phyloP scores from a whole-genome alignment of 1,140 invertebrate genomes.

The Fopius arisanus region DNA sequence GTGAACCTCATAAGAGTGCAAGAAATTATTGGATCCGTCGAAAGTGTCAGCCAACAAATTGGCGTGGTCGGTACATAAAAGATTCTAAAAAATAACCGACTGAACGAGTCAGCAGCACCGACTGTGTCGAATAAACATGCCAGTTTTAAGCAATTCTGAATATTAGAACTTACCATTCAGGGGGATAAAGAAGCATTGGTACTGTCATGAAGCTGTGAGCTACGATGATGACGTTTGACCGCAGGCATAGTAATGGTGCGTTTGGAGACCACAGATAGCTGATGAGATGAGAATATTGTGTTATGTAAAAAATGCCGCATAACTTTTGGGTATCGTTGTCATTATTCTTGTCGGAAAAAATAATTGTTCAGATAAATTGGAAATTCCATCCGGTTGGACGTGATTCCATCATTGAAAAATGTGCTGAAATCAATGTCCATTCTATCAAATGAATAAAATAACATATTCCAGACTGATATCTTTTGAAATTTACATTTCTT shows the following conservation, averaged over 20 bases:
- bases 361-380: too few species aligned
- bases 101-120: slow-evolving; percentile 47
- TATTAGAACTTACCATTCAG: slow-evolving; percentile 55
- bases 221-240: slow-evolving; percentile 61
- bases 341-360: too few species aligned
- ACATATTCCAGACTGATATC: too few species aligned
- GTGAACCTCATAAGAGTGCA: neutral
- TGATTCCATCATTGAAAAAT: too few species aligned
- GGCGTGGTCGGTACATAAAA: slow-evolving; percentile 34
- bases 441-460: too few species aligned
- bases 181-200: slow-evolving; percentile 43
- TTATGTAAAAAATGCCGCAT: neutral
- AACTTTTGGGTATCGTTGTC: neutral
- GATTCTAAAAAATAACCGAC: neutral
- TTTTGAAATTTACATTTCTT: too few species aligned
- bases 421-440: too few species aligned
- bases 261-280: slow-evolving; percentile 48
- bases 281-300: slow-evolving; percentile 7
- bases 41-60: slow-evolving; percentile 59
- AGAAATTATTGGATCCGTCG: neutral
- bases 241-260: slow-evolving; percentile 41
- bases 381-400: too few species aligned
- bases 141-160: slow-evolving; percentile 53
- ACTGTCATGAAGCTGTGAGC: slow-evolving; percentile 53
- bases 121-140: slow-evolving; percentile 60